These are phyloP conservation scores for Dinothrombium tinctorium DNA, from an alignment of 1,140 invertebrate genomes.

Conservation along the genomic window DNA sequence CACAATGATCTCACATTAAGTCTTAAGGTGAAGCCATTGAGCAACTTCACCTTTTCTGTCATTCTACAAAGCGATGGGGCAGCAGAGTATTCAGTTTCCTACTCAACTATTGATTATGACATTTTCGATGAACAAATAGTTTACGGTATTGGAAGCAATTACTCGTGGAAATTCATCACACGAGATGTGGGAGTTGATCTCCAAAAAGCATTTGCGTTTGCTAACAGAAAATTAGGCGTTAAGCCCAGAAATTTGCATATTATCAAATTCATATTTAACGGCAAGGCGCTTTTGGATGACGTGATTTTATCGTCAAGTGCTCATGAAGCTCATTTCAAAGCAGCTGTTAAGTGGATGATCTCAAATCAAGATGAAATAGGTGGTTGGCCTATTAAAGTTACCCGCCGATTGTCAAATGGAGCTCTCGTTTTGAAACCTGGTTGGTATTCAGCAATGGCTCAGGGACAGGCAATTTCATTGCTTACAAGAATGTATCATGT, in stretches of 20 bases:
- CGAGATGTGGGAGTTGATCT: conserved; percentile 73
- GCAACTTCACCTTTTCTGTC: conserved; percentile 55
- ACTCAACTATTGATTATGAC: conserved; percentile 1
- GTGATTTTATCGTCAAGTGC: conserved; percentile 53
- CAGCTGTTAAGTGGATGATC: conserved; percentile 79
- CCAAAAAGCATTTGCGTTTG: conserved; percentile 49
- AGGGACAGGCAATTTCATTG: conserved; percentile 85
- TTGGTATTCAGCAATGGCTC: conserved; percentile 94
- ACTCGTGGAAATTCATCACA: conserved; percentile 51
- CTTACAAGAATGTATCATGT: conserved; percentile 63
- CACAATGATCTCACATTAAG: conserved; percentile 7
- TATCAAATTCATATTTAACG: conserved; percentile 44
- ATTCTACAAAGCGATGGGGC: conserved; percentile 38
- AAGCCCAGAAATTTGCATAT: conserved; percentile 24
- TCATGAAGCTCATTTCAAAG: conserved; percentile 68
- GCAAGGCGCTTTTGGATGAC: conserved; percentile 52
- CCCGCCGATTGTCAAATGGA: conserved; percentile 40
- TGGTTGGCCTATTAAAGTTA: conserved; percentile 70
- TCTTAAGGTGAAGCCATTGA: conserved; percentile 15
- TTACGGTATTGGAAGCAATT: conserved; percentile 48
- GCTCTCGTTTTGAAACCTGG: conserved; percentile 53
- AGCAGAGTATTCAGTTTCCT: conserved; percentile 16
- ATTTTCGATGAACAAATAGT: conserved; percentile 47
- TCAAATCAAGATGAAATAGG: conserved; percentile 56
- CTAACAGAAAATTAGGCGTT: conserved; percentile 39